These are phyloP conservation scores for Gryllus bimaculatus DNA, from an alignment of 1,140 invertebrate genomes.

Conservation along the genomic window DNA sequence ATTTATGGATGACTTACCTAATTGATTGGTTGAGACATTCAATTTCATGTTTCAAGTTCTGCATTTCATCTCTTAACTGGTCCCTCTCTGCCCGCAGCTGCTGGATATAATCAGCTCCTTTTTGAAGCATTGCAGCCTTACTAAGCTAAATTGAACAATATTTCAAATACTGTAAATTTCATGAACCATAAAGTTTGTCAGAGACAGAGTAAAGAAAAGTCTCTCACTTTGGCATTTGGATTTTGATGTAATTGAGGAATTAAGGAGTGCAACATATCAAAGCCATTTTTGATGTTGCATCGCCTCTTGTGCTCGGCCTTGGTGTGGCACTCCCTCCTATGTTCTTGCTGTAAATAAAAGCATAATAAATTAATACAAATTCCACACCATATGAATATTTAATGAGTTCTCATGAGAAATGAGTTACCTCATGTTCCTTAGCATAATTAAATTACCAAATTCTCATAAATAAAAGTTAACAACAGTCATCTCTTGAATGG, in stretches of 20 bases:
- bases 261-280: constrained; percentile 87
- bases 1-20: constrained; percentile 44
- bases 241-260: constrained; percentile 87
- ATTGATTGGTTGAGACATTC: constrained; percentile 84
- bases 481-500: no score
- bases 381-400: no score
- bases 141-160: constrained; percentile 51
- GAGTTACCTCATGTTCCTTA: no score
- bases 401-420: no score
- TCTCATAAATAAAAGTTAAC: no score
- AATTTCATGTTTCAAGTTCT: constrained; percentile 74
- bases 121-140: constrained; percentile 94
- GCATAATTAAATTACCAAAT: no score
- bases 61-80: constrained; percentile 84
- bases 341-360: background rate
- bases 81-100: constrained; percentile 77
- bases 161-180: background rate
- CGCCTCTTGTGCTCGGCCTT: constrained; percentile 96
- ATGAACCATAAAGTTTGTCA: background rate
- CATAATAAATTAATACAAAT: background rate
- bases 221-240: constrained; percentile 73
- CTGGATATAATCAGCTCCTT: constrained; percentile 91
- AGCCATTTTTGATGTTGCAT: constrained; percentile 95
- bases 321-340: constrained; percentile 67
- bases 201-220: background rate